Conservation (phyloP, 2,113 vertebrate species). For the Paratilapia polleni region DNA sequence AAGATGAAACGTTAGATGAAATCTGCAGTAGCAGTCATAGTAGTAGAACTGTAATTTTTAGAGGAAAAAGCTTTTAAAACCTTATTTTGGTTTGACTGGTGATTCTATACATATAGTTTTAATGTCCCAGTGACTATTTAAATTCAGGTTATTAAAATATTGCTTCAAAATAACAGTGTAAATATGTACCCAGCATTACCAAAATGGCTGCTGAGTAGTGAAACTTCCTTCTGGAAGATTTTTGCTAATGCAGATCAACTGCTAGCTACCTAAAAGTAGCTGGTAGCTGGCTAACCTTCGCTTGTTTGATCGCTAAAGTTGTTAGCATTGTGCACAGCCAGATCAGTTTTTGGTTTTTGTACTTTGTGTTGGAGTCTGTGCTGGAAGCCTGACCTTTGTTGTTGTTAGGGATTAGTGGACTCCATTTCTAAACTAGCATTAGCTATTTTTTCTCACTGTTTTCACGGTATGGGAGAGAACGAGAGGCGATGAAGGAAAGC, state of each 20-base stretch:
- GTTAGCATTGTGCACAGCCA: neutral
- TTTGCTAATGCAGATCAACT: too few species aligned
- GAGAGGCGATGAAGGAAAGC: neutral
- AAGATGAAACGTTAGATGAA: too few species aligned
- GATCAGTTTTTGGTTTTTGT: neutral
- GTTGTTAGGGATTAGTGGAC: neutral
- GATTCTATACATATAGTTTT: neutral
- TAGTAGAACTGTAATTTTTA: neutral
- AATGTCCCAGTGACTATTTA: neutral
- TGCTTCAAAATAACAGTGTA: neutral
- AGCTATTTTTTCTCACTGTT: neutral
- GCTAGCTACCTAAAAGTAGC: neutral
- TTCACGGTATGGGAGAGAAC: neutral
- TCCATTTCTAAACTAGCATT: neutral
- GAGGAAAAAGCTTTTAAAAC: rapidly evolving
- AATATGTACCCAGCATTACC: neutral
- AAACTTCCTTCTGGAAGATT: too few species aligned
- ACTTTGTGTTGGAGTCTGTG: neutral
- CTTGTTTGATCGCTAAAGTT: neutral
- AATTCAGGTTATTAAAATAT: neutral
- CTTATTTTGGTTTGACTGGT: neutral
- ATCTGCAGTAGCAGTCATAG: neutral
- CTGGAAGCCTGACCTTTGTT: neutral
- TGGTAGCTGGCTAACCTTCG: neutral
- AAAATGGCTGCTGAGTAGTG: rapidly evolving